phyloP scores from a whole-genome alignment of 2,888 invertebrate species.

The Blera fallax region DNA sequence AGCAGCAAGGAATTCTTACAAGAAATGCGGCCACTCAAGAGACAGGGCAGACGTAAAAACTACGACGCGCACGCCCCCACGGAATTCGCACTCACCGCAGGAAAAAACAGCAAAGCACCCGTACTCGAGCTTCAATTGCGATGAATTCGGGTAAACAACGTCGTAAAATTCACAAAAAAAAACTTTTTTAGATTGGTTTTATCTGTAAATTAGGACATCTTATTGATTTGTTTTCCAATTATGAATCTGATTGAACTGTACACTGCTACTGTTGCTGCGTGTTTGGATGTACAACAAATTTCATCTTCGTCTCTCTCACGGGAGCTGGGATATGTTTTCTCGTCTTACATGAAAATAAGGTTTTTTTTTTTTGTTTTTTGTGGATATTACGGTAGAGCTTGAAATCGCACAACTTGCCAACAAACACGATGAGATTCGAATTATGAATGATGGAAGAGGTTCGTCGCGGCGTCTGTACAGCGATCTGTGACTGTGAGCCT shows the following conservation, averaged over 20 bases:
- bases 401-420: background rate
- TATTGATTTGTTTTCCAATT: conserved; percentile 15
- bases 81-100: conserved; percentile 4
- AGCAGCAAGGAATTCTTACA: conserved; percentile 26
- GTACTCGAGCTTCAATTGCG: background rate
- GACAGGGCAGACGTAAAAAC: conserved; percentile 1
- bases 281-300: conserved; percentile 15
- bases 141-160: conserved; percentile 5
- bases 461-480: background rate
- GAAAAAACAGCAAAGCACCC: background rate
- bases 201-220: background rate
- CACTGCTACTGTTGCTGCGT: no score
- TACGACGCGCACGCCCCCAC: conserved; percentile 63
- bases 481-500: background rate
- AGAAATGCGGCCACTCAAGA: conserved; percentile 14
- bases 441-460: conserved; percentile 5
- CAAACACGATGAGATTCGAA: conserved; percentile 47
- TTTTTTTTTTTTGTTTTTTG: background rate
- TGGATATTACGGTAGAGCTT: background rate
- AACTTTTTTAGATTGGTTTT: background rate
- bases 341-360: background rate
- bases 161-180: background rate
- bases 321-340: background rate
- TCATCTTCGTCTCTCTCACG: conserved; percentile 37
- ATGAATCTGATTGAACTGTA: background rate